phyloP scores from a whole-genome alignment of 2,113 vertebrate genomes.

The Xiphias gladius region DNA sequence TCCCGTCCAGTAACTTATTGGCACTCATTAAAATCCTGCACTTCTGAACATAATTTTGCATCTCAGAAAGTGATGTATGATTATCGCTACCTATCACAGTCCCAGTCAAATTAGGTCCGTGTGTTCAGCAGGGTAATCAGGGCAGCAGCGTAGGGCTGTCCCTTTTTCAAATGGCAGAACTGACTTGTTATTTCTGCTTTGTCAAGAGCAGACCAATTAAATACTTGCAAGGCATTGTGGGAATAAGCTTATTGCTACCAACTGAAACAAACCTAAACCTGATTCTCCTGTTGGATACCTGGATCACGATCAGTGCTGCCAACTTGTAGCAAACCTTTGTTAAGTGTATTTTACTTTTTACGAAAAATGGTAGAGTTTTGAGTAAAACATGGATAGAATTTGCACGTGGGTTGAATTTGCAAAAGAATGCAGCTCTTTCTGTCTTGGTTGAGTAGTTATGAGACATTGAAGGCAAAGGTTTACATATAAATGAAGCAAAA shows the following conservation, averaged over 20 bases:
- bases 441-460: neutral
- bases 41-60: slow-evolving; percentile 17
- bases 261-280: neutral
- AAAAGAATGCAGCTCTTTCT: neutral
- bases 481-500: slow-evolving; percentile 1
- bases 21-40: slow-evolving; percentile 47
- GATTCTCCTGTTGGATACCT: neutral
- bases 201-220: slow-evolving; percentile 14
- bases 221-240: neutral
- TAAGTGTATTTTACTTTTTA: neutral
- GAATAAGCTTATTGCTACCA: neutral
- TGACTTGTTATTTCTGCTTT: slow-evolving; percentile 41
- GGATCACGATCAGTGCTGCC: neutral
- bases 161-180: slow-evolving; percentile 28
- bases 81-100: slow-evolving; percentile 8
- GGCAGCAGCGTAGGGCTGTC: slow-evolving; percentile 9
- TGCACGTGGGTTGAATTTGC: neutral
- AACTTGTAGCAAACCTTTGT: neutral
- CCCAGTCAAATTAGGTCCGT: slow-evolving; percentile 30
- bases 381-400: neutral
- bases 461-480: neutral
- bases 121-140: slow-evolving; percentile 29
- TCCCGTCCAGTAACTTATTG: slow-evolving; percentile 12
- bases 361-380: neutral
- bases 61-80: slow-evolving; percentile 30